A percentile compares a stretch with the other conserved stretches of the same genome.
These are phyloP conservation scores for Menidia beryllina DNA, from an alignment of 2,113 vertebrate species.

Conservation along the genomic window DNA sequence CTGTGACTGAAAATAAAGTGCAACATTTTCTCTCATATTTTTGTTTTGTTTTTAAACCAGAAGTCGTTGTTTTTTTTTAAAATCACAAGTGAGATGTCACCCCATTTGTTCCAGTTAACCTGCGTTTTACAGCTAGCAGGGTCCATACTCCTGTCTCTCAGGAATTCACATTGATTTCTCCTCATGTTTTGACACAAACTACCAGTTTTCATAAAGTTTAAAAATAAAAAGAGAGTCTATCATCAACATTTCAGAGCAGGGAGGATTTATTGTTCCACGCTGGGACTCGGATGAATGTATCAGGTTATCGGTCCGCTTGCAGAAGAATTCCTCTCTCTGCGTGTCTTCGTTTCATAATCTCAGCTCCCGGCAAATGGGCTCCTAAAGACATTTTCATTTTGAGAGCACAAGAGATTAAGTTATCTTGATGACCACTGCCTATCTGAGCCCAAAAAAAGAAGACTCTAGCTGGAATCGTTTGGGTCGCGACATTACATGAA, in stretches of 20 bases:
- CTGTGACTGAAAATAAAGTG: background rate
- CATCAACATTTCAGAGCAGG: background rate
- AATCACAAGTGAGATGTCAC: background rate
- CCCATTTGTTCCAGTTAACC: background rate
- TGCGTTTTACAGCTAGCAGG: slow-evolving; percentile 6
- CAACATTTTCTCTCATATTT: background rate
- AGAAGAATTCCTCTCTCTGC: background rate
- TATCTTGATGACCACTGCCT: slow-evolving; percentile 7
- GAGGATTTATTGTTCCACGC: slow-evolving; percentile 7
- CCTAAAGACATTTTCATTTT: slow-evolving; percentile 18
- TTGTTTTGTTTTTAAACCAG: background rate
- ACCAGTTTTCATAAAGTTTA: background rate
- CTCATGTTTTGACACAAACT: background rate
- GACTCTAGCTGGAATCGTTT: slow-evolving; percentile 7
- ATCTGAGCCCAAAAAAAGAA: background rate
- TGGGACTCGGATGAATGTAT: background rate
- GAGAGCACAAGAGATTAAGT: slow-evolving; percentile 4
- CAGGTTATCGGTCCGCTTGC: background rate
- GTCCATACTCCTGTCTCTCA: slow-evolving; percentile 11
- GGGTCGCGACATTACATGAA: background rate
- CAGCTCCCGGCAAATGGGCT: background rate
- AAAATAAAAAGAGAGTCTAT: slow-evolving; percentile 1
- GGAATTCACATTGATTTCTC: slow-evolving; percentile 39
- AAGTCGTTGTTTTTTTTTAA: slow-evolving; percentile 3
- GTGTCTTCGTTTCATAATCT: slow-evolving; percentile 13